Evolutionary conservation across 2,113 vertebrate genomes (phyloP).

Genomic region (Pteruthius melanotis): DNA sequence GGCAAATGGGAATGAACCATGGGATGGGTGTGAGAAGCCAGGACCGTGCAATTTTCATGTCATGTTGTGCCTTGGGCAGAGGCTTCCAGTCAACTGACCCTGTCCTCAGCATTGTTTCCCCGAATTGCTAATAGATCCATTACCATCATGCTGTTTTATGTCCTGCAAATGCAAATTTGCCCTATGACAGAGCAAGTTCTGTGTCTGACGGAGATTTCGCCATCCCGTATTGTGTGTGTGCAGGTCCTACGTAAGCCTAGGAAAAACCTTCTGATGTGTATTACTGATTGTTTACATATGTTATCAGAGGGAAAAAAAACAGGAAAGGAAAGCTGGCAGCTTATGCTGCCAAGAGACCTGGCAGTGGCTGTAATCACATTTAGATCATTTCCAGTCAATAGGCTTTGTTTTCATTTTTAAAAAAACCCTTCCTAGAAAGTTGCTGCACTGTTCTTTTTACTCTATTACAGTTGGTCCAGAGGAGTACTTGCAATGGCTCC

Average conservation of each 20-base stretch:
- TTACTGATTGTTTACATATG: slow-evolving; percentile 39
- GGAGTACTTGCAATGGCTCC: neutral
- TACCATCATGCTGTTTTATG: neutral
- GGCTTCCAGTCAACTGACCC: slow-evolving; percentile 29
- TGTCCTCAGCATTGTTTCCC: slow-evolving; percentile 42
- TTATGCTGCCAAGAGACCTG: slow-evolving; percentile 19
- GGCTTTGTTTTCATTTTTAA: neutral
- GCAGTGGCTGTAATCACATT: neutral
- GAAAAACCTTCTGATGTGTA: slow-evolving; percentile 24
- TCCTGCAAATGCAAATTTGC: slow-evolving; percentile 4
- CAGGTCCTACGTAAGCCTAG: slow-evolving; percentile 1
- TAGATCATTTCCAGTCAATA: slow-evolving; percentile 50
- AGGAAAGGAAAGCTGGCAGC: slow-evolving; percentile 50
- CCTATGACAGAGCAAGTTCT: neutral
- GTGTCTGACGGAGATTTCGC: slow-evolving; percentile 13
- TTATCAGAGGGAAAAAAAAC: slow-evolving; percentile 40
- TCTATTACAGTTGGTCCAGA: neutral
- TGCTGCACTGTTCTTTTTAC: slow-evolving; percentile 6
- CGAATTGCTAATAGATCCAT: slow-evolving; percentile 3
- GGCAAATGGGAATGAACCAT: neutral
- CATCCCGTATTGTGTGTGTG: neutral
- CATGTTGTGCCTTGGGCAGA: slow-evolving; percentile 35
- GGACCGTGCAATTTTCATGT: neutral
- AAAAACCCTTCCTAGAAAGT: slow-evolving; percentile 34
- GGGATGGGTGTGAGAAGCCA: neutral